Evolutionary conservation across 2,888 invertebrate genomes (phyloP), one percentile per base, ranked within the genome.

Genomic region (Craniophora ligustri): DNA sequence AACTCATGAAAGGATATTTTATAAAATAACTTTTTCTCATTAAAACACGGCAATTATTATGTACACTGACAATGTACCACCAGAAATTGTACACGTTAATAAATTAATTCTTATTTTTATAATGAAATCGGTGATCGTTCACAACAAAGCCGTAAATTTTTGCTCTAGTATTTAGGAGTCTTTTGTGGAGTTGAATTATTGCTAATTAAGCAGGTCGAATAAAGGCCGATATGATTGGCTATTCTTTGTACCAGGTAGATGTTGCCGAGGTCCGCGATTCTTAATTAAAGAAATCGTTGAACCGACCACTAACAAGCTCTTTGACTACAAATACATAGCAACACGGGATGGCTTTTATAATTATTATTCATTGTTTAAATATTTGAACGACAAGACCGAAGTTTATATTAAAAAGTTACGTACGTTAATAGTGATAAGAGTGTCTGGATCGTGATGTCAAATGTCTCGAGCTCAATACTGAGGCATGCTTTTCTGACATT

Each of bases 101-200:
- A 38, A 45, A 60, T 18, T 32, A 66, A 26, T 10, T 2, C 1
- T 4, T 4, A n/a, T 26, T 26, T 4, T 1, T 10, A 48, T 35
- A 39, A 49, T 21, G 30, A 59, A 15, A n/a, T n/a, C n/a, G 19
- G 36, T 13, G 13, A 8, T 34, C 21, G 41, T 72, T 54, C 42
- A 38, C 26, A 5, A 14, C 35, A 59, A 53, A 41, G 50, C 48
- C 40, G 56, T 35, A 48, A 40, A 16, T 55, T 62, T 46, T 45
- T 66, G 38, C 57, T 48, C 14, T 30, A 56, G 28, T 45, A 49
- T 51, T 49, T 53, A 44, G 32, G 8, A 23, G 13, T 41, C 58
- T 67, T 74, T 74, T 41, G 49, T 34, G 16, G 44, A 15, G 35
- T 34, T 64, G 64, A 74, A 59, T 71, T 64, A 71, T 71, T 64